These are phyloP conservation scores for Xenentodon cancila DNA, from an alignment of 2,797 vertebrate species.

Conservation along the genomic window DNA sequence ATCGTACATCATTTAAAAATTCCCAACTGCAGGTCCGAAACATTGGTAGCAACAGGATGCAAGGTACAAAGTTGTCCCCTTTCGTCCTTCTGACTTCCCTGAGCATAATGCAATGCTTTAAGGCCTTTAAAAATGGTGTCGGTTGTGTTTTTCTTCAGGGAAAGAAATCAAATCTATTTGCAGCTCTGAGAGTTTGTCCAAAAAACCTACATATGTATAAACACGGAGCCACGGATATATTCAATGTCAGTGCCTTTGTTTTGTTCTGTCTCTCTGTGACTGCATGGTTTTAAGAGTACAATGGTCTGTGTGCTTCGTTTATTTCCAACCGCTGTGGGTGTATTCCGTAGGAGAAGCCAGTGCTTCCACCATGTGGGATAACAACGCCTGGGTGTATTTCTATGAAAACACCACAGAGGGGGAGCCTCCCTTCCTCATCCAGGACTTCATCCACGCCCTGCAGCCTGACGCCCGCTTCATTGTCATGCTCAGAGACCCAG, in stretches of 20 bases:
- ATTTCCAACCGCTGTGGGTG: slow-evolving; percentile 7
- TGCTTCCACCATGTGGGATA: slow-evolving; percentile 99
- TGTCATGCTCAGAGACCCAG: slow-evolving; percentile 95
- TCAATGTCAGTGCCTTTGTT: neutral
- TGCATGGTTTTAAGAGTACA: neutral
- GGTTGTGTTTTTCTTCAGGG: neutral
- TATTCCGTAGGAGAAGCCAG: slow-evolving; percentile 91
- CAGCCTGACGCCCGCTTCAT: slow-evolving; percentile 92
- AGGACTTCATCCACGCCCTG: slow-evolving; percentile 95
- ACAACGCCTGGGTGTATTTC: slow-evolving; percentile 94
- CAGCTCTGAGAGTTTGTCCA: neutral
- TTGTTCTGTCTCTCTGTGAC: slow-evolving; percentile 6
- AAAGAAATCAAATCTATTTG: neutral
- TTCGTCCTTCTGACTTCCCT: neutral
- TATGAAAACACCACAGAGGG: slow-evolving; percentile 89
- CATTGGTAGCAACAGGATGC: too few species aligned
- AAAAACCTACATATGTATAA: slow-evolving; percentile 10
- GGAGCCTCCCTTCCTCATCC: slow-evolving; percentile 93
- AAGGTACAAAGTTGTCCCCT: too few species aligned
- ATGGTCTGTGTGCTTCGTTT: slow-evolving; percentile 10
- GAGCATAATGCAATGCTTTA: neutral
- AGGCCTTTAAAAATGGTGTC: neutral
- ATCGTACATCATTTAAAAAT: neutral
- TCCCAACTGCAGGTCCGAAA: neutral
- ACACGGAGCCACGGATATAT: neutral